phyloP scores from a whole-genome alignment of 2,888 invertebrate species.

The Nomada lathburiana region DNA sequence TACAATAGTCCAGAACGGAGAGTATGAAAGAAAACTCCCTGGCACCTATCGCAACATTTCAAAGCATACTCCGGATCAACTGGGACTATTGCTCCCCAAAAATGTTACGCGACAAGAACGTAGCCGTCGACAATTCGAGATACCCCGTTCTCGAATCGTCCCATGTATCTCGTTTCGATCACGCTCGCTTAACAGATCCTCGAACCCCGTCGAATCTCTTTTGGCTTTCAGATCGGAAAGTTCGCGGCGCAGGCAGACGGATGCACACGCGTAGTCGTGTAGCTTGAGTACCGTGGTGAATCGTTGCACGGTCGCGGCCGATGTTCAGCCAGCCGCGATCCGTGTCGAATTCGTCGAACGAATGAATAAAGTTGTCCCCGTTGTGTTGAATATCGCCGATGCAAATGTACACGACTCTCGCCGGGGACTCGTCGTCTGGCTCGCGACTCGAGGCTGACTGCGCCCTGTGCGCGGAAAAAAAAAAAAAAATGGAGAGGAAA shows the following conservation, averaged over 20 bases:
- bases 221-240: background rate
- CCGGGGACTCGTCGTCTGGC: slow-evolving; percentile 31
- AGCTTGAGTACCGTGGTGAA: slow-evolving; percentile 70
- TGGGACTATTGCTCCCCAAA: too few relatives aligned
- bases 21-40: too few relatives aligned
- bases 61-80: too few relatives aligned
- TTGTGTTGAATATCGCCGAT: slow-evolving; percentile 31
- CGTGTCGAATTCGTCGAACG: slow-evolving; percentile 78
- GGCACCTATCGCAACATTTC: too few relatives aligned
- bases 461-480: slow-evolving; percentile 43
- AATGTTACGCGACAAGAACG: too few relatives aligned
- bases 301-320: slow-evolving; percentile 57
- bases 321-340: slow-evolving; percentile 71
- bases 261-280: slow-evolving; percentile 27
- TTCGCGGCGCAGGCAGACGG: background rate
- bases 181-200: slow-evolving; percentile 42
- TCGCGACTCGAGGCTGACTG: slow-evolving; percentile 31
- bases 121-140: background rate
- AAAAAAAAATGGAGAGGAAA: background rate
- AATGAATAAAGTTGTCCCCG: slow-evolving; percentile 76
- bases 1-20: too few relatives aligned
- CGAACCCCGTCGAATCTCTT: slow-evolving; percentile 24
- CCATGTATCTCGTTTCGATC: slow-evolving; percentile 24
- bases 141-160: background rate
- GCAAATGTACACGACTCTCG: slow-evolving; percentile 28